These are phyloP conservation scores for Mnemiopsis leidyi DNA, from an alignment of 37 sponge, comb jelly and placozoan genomes.

Conservation along the genomic window DNA sequence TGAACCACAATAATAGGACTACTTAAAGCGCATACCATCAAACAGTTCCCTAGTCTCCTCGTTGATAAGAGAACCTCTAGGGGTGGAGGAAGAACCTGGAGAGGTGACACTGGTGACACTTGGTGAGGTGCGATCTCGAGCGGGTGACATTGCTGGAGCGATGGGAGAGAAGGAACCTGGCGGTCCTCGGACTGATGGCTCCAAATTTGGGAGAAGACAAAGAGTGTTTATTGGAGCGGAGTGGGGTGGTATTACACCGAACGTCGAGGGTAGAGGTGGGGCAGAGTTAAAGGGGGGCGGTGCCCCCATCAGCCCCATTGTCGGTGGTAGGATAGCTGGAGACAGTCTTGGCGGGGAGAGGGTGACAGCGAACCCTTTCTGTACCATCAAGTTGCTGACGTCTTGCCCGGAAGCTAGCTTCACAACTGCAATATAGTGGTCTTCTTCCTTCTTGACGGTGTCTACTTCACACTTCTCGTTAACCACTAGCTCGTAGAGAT, in stretches of 20 bases:
- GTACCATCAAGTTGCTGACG: neutral
- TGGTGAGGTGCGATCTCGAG: too few relatives aligned
- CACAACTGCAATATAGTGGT: neutral
- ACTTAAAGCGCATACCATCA: neutral
- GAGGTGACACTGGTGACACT: too few relatives aligned
- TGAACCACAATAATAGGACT: too few relatives aligned
- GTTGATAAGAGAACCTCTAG: neutral
- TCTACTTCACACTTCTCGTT: slow-evolving; percentile 32
- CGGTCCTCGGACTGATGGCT: too few relatives aligned
- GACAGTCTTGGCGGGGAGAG: neutral
- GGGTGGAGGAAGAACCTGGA: too few relatives aligned
- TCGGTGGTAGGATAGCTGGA: neutral
- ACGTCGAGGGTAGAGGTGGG: too few relatives aligned
- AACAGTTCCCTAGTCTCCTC: neutral
- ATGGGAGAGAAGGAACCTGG: too few relatives aligned
- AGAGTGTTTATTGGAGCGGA: too few relatives aligned
- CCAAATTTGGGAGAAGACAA: too few relatives aligned
- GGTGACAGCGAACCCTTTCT: slow-evolving; percentile 3
- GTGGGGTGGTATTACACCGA: too few relatives aligned
- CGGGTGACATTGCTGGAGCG: too few relatives aligned
- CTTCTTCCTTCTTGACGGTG: neutral
- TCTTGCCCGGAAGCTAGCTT: neutral
- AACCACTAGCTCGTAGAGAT: slow-evolving; percentile 30
- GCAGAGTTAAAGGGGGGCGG: too few relatives aligned
- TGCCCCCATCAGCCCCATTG: neutral